Conservation (phyloP, 2,797 vertebrate species). For the Meda fulgida region DNA sequence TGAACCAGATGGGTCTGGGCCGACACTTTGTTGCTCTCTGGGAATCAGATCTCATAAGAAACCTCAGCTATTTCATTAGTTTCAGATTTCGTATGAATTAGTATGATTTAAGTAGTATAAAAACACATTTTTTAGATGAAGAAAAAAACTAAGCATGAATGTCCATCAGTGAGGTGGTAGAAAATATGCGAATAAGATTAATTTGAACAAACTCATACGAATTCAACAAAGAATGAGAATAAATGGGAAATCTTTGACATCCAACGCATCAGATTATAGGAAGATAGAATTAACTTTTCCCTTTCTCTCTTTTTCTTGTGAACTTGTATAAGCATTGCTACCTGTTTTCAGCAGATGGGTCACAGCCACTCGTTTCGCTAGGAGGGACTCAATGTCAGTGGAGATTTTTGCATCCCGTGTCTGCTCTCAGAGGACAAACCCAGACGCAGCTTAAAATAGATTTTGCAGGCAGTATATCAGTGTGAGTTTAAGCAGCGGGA, state of each 20-base stretch:
- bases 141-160: background rate
- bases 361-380: slow-evolving; percentile 31
- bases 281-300: background rate
- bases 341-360: slow-evolving; percentile 7
- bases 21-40: too few species aligned
- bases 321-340: slow-evolving; percentile 14
- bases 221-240: background rate
- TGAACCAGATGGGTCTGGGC: too few species aligned
- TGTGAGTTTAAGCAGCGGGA: slow-evolving; percentile 53
- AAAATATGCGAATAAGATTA: background rate
- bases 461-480: slow-evolving; percentile 55
- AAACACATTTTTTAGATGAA: background rate
- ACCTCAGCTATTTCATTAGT: background rate
- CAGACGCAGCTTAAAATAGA: slow-evolving; percentile 55
- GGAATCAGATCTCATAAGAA: background rate
- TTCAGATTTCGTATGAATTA: background rate
- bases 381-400: slow-evolving; percentile 46
- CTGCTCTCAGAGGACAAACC: slow-evolving; percentile 55
- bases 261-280: background rate
- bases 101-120: background rate
- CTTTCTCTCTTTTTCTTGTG: background rate
- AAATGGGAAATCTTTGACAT: background rate
- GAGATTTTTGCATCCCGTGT: slow-evolving; percentile 46
- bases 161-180: background rate
- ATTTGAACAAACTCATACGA: too few species aligned